Evolutionary conservation across 1,140 invertebrate species (phyloP), one percentile per base, ranked within the genome.

Genomic region (Conus ventricosus): DNA sequence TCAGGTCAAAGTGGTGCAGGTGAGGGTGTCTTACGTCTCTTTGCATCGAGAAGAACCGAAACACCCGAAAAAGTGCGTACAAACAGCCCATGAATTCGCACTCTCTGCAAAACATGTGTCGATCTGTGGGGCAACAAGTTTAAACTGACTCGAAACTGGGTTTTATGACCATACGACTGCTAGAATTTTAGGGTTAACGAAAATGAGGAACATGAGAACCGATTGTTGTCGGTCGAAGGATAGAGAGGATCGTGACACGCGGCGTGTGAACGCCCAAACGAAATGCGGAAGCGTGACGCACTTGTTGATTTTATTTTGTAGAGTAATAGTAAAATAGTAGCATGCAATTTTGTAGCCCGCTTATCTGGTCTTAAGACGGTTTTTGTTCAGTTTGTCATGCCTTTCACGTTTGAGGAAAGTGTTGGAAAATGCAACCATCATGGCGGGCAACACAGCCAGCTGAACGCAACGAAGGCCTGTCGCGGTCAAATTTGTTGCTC

Each of bases 371-470:
- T 63, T 63, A 39, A 39, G 39, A 39, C 67, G 23, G 67, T 1
- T n/a, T 71, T 71, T 71, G 67, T 71, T 71, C 10, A 4, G 1
- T 63, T 63, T 1, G 17, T 11, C 60, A 20, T 63, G 39, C 39
- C 39, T 63, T 63, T 63, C 60, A 20, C 20, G 20, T 25, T 76
- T 23, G 8, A 76, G 71, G 20, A 23, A 76, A 76, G 25, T 80
- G 11, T 11, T 80, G 55, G 39, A 6, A 5, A 23, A 51, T 20
- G 27, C 25, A 27, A 78, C 76, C 75, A 67, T 55, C 85, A 87
- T 87, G 85, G 80, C 88, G 67, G 85, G 88, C 84, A 60, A 55
- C 75, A 78, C 53, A 20, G 23, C 23, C 60, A 39, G 60, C 76
- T 85, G 84, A 80, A 81, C 83, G 88, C 60, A 85, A 81, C 27